These are phyloP conservation scores for Agrotis exclamationis DNA, from an alignment of 2,888 invertebrate species.

Conservation along the genomic window DNA sequence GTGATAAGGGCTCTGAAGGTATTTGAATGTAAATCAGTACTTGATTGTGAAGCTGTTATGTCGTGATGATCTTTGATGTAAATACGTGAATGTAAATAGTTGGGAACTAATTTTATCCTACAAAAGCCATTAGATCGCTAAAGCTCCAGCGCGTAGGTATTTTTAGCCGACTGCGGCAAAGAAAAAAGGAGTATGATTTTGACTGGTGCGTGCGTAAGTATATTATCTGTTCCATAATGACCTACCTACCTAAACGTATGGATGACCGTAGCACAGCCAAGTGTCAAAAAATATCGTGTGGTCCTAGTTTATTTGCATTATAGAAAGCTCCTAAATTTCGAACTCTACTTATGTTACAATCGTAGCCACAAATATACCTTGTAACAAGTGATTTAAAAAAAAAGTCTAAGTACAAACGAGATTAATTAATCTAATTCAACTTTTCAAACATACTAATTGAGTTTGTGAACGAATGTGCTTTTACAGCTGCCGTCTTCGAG, in stretches of 20 bases:
- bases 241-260: too few relatives aligned
- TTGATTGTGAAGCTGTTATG: neutral
- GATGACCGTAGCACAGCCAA: neutral
- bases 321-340: neutral
- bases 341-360: constrained; percentile 14
- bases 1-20: too few relatives aligned
- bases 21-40: constrained; percentile 45
- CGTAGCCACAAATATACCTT: neutral
- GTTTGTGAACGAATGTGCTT: constrained; percentile 35
- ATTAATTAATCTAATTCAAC: constrained; percentile 44
- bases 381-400: neutral
- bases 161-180: too few relatives aligned
- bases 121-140: too few relatives aligned
- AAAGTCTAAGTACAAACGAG: constrained; percentile 31
- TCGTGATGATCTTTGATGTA: neutral
- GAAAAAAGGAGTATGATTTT: too few relatives aligned
- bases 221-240: too few relatives aligned
- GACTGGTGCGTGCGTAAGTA: too few relatives aligned
- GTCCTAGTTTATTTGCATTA: constrained; percentile 7
- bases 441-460: constrained; percentile 45
- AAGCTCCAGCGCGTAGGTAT: too few relatives aligned
- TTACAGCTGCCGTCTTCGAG: constrained; percentile 23
- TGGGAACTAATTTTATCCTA: too few relatives aligned
- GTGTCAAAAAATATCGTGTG: constrained; percentile 23
- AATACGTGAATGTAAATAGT: neutral